These are phyloP conservation scores for Entomyzon cyanotis DNA, from an alignment of 2,113 vertebrate genomes.

Conservation along the genomic window DNA sequence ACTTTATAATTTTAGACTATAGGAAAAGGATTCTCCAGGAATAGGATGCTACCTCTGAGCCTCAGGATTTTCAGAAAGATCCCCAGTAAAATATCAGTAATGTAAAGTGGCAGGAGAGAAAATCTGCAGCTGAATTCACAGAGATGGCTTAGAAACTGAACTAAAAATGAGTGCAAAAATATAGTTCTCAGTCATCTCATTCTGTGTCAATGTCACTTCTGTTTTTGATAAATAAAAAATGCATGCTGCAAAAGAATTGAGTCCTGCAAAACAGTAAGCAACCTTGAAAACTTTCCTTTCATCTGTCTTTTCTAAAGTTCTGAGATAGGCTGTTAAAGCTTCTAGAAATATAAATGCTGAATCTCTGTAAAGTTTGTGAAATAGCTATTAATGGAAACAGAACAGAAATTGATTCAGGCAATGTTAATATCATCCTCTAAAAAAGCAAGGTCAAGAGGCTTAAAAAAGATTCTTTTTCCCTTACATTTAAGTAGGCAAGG, in stretches of 20 bases:
- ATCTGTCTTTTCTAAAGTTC: not conserved
- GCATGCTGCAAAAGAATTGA: not conserved
- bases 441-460: not conserved
- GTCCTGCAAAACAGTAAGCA: not conserved
- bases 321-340: not conserved
- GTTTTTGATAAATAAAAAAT: not conserved
- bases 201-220: not conserved
- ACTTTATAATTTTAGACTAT: not conserved
- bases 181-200: not conserved
- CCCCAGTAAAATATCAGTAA: not conserved
- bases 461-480: not conserved
- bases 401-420: not conserved
- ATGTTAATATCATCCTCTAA: not conserved
- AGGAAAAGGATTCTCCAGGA: not conserved
- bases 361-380: not conserved
- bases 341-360: not conserved
- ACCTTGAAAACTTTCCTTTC: constrained; percentile 3
- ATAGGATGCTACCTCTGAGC: not conserved
- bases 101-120: not conserved
- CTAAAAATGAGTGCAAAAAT: not conserved
- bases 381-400: not conserved
- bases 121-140: not conserved
- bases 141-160: not conserved
- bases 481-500: not conserved
- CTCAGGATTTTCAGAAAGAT: not conserved